Evolutionary conservation across 2,113 vertebrate species (phyloP), one percentile per base, ranked within the genome.

Genomic region (Sinocyclocheilus anophthalmus): DNA sequence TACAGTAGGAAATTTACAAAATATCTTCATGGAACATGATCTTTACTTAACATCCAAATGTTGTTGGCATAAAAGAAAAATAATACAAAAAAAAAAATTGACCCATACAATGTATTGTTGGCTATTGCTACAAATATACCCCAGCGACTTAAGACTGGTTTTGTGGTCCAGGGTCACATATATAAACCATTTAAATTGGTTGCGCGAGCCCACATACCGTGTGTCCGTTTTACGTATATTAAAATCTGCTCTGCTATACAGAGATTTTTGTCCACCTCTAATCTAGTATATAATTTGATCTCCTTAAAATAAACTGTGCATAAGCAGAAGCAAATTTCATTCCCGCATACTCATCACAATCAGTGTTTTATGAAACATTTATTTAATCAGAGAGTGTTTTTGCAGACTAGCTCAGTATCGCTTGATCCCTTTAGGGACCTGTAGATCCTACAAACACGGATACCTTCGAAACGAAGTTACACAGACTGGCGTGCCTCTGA

Each of bases 391-490:
- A 24, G 20, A 45, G 78, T 18, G 4, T 80, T 80, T 80, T 63
- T 80, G 57, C 12, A 26, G 13, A 80, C 70, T 45, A 73, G 70
- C 39, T 45, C 78, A 65, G 57, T 65, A 42, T 63, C 14, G 12
- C 22, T 5, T 63, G 37, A 45, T 81, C 65, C 57, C 78, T 81
- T 81, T 81, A 81, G 78, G 39, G 78, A 81, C 37, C 37, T 65
- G 39, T 26, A 61, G 37, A 81, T 65, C 13, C 59, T 45, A 45
- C 78, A 65, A n/a, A 45, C 22, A 22, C 4, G 37, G 12, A 61
- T 59, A 80, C 78, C 78, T 63, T 37, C 16, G 10, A 37, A 59
- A 79, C n/a, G 0, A 8, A 81, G 78, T 81, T 63, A 63, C n/a
- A 16, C 13, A n/a, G n/a, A 81, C 13, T n/a, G 12, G n/a, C 37